Conservation (phyloP, 92 coral and sea anemone species). For the Actinostola sp. region DNA sequence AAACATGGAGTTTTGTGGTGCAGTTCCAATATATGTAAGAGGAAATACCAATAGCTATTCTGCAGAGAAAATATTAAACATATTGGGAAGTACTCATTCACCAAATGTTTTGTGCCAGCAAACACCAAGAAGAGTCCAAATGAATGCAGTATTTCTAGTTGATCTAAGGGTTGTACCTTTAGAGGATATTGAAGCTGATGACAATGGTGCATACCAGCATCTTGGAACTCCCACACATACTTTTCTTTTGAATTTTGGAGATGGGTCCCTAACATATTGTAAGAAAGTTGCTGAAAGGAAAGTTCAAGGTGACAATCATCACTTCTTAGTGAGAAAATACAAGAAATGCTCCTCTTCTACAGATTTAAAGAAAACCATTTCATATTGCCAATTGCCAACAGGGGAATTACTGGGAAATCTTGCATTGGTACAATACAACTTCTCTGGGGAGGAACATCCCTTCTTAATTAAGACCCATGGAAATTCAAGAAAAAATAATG, state of each 20-base stretch:
- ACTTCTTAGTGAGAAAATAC: background rate
- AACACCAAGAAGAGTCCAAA: conserved; percentile 47
- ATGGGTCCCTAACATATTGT: too few species aligned
- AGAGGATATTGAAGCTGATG: conserved; percentile 38
- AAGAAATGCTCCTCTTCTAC: conserved; percentile 30
- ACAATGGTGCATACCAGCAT: conserved; percentile 39
- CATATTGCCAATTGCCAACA: conserved; percentile 17
- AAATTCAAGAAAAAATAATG: conserved; percentile 28
- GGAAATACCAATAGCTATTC: conserved; percentile 39
- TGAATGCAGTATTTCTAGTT: conserved; percentile 42
- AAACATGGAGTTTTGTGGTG: conserved; percentile 43
- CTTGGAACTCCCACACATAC: conserved; percentile 29
- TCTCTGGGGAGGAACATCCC: conserved; percentile 22
- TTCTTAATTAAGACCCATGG: conserved; percentile 32
- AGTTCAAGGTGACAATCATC: conserved; percentile 7
- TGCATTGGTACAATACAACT: conserved; percentile 35
- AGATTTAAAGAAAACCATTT: conserved; percentile 39
- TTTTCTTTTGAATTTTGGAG: too few species aligned
- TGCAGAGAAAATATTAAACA: conserved; percentile 27
- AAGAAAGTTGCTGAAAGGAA: conserved; percentile 1
- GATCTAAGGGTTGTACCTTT: conserved; percentile 27
- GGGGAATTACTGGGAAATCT: conserved; percentile 26
- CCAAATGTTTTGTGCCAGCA: conserved; percentile 37
- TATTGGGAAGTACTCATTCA: conserved; percentile 24
- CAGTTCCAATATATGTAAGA: conserved; percentile 36